Conservation (phyloP, 2,113 vertebrate genomes). For the Hippoglossus stenolepis region DNA sequence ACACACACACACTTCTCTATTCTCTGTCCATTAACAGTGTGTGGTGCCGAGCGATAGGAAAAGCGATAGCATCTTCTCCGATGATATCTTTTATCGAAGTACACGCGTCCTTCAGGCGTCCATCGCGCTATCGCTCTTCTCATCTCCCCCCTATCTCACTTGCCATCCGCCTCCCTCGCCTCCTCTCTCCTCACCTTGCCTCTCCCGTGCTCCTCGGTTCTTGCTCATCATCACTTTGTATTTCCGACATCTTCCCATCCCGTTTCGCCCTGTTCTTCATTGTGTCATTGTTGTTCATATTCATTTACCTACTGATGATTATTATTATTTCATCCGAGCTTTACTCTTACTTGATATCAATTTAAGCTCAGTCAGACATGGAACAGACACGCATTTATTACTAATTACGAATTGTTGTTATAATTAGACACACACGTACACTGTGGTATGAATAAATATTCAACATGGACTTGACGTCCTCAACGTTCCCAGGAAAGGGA, state of each 20-base stretch:
- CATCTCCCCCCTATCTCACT: conserved; percentile 75
- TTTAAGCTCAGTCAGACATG: background rate
- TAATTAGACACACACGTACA: too few species aligned
- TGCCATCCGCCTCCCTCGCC: conserved; percentile 55
- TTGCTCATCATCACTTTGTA: conserved; percentile 17
- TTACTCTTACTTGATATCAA: background rate
- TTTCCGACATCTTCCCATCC: background rate
- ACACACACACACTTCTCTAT: conserved; percentile 51
- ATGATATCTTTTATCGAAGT: conserved; percentile 80
- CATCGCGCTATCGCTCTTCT: conserved; percentile 75
- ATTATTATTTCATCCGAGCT: background rate
- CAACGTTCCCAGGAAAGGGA: background rate
- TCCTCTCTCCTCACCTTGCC: conserved; percentile 65
- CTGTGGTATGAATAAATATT: background rate
- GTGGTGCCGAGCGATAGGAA: conserved; percentile 71
- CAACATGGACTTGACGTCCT: background rate
- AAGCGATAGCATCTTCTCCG: conserved; percentile 73
- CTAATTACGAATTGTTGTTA: too few species aligned
- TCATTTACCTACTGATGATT: background rate
- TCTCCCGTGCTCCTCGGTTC: conserved; percentile 26
- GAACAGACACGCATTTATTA: too few species aligned
- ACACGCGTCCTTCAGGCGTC: conserved; percentile 81
- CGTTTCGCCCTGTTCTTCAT: background rate
- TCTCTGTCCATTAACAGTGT: conserved; percentile 77
- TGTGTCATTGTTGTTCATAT: background rate